Evolutionary conservation across 2,888 invertebrate species (phyloP).

Genomic region (Baronia brevicornis): DNA sequence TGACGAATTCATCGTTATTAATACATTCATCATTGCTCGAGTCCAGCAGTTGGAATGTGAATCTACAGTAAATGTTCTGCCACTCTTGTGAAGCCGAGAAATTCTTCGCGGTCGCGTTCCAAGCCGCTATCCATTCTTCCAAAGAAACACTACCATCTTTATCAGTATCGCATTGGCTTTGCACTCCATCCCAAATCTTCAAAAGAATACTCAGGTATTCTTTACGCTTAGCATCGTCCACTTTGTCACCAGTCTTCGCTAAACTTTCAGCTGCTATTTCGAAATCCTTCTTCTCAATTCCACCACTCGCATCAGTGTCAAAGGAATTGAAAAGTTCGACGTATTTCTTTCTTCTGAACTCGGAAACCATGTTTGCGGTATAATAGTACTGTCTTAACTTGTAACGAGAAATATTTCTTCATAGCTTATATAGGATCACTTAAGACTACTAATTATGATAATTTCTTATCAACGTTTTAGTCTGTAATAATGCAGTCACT

Average conservation of each 20-base stretch:
- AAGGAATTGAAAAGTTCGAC: conserved; percentile 86
- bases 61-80: conserved; percentile 85
- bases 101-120: conserved; percentile 83
- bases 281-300: conserved; percentile 86
- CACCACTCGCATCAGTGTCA: conserved; percentile 87
- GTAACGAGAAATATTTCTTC: not conserved
- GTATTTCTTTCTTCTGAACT: conserved; percentile 86
- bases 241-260: conserved; percentile 3
- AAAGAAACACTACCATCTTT: conserved; percentile 86
- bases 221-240: conserved; percentile 73
- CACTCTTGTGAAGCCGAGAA: conserved; percentile 83
- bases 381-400: not conserved
- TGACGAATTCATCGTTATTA: conserved; percentile 84
- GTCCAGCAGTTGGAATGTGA: conserved; percentile 88
- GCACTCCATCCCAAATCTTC: conserved; percentile 85
- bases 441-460: conserved; percentile 10
- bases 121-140: conserved; percentile 88
- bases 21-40: conserved; percentile 86
- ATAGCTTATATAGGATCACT: conserved; percentile 5
- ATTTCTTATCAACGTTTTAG: conserved; percentile 6
- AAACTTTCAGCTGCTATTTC: conserved; percentile 38
- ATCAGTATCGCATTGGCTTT: conserved; percentile 83
- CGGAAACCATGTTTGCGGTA: conserved; percentile 67
- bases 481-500: conserved; percentile 2
- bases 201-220: conserved; percentile 81